phyloP scores from a whole-genome alignment of 2,113 vertebrate genomes.

The Lagopus muta region DNA sequence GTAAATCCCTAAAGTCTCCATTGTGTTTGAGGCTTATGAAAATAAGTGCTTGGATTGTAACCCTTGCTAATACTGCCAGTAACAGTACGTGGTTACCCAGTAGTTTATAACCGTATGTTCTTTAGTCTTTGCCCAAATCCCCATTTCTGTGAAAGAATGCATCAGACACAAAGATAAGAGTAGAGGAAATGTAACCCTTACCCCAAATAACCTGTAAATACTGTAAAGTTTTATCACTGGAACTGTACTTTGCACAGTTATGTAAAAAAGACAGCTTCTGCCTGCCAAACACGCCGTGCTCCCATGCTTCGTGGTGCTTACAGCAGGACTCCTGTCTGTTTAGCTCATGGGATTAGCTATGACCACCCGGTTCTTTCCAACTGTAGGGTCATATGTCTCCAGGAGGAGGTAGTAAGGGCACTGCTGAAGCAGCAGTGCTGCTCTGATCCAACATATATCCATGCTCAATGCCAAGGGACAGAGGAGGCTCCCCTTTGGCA shows the following conservation, averaged over 20 bases:
- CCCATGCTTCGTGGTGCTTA: neutral
- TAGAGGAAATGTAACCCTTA: constrained; percentile 29
- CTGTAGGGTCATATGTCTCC: neutral
- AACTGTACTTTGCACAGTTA: constrained; percentile 62
- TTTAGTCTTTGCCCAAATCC: constrained; percentile 61
- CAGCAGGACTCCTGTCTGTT: neutral
- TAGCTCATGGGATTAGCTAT: neutral
- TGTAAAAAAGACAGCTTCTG: neutral
- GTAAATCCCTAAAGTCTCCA: neutral
- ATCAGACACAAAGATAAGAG: constrained; percentile 39
- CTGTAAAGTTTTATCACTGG: constrained; percentile 58
- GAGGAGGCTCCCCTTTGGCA: neutral
- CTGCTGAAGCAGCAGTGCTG: neutral
- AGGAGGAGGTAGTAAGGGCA: neutral
- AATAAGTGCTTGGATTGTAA: constrained; percentile 17
- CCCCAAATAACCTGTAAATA: constrained; percentile 20
- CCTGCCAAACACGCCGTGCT: neutral
- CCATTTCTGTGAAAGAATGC: constrained; percentile 30
- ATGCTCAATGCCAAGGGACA: neutral
- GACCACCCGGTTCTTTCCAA: neutral
- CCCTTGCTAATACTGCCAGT: neutral
- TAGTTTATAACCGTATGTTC: neutral
- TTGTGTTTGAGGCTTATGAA: constrained; percentile 27
- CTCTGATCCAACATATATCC: accelerated
- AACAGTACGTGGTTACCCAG: neutral